These are phyloP conservation scores for Caligus rogercresseyi DNA, from an alignment of 1,140 invertebrate species.

Conservation along the genomic window DNA sequence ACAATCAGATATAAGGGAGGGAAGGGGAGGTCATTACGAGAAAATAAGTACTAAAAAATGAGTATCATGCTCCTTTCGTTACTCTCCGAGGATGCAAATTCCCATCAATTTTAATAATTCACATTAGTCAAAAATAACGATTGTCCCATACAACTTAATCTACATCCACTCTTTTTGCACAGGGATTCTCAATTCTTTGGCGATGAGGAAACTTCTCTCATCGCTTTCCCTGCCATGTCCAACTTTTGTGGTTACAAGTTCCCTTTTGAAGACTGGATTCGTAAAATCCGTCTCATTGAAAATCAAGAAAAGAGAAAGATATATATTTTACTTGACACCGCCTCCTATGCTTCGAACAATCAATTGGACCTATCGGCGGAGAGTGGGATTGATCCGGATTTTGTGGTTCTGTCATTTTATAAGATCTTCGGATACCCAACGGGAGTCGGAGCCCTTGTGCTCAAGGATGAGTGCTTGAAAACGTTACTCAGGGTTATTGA, in stretches of 20 bases:
- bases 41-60: no score
- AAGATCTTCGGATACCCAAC: constrained; percentile 97
- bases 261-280: not conserved
- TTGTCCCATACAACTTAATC: no score
- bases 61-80: no score
- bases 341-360: constrained; percentile 57
- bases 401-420: constrained; percentile 82
- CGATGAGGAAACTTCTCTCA: not conserved
- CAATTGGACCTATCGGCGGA: constrained; percentile 50
- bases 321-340: constrained; percentile 63
- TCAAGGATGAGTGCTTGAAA: not conserved
- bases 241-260: constrained; percentile 22
- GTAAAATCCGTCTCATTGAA: not conserved
- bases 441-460: constrained; percentile 34
- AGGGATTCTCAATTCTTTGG: no score
- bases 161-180: no score
- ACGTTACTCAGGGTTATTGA: not conserved
- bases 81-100: no score
- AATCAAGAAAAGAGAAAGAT: constrained; percentile 25
- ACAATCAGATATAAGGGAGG: no score
- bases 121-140: no score
- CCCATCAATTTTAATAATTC: no score
- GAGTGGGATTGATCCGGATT: constrained; percentile 51
- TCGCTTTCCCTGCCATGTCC: constrained; percentile 25
- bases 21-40: no score